Percentiles rank a stretch among this genome's conserved stretches.
These are phyloP conservation scores for Palloptera scutellata DNA, from an alignment of 2,888 invertebrate species.

Conservation along the genomic window DNA sequence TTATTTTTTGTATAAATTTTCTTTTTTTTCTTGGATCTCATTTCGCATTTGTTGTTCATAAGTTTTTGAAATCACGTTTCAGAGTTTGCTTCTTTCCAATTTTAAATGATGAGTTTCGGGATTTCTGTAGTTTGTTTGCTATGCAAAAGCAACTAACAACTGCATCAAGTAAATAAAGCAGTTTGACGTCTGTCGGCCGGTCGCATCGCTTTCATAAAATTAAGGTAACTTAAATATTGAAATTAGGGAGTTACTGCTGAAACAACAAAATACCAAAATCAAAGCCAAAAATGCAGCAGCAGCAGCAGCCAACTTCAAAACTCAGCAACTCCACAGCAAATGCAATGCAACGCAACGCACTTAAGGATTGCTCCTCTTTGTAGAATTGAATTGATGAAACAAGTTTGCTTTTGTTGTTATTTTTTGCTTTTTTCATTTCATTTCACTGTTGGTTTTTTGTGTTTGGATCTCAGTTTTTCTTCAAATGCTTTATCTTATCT, in stretches of 20 bases:
- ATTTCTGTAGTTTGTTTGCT: background rate
- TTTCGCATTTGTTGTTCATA: constrained; percentile 9
- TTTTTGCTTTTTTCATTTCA: too few species aligned
- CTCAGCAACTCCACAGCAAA: too few species aligned
- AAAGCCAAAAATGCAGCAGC: background rate
- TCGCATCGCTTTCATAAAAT: background rate
- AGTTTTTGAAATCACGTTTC: constrained; percentile 17
- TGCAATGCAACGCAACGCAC: too few species aligned
- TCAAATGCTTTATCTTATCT: too few species aligned
- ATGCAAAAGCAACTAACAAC: background rate
- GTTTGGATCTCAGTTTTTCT: too few species aligned
- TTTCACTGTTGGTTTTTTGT: too few species aligned
- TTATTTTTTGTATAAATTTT: background rate
- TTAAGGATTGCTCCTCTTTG: too few species aligned
- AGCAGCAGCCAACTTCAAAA: too few species aligned
- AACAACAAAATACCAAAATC: constrained; percentile 11
- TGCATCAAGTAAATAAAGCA: constrained; percentile 22
- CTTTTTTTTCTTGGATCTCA: background rate
- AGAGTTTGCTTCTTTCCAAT: background rate
- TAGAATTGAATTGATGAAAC: too few species aligned
- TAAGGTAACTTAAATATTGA: constrained; percentile 1
- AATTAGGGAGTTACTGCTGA: constrained; percentile 23
- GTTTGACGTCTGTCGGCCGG: constrained; percentile 6
- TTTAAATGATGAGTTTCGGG: background rate
- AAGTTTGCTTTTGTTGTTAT: too few species aligned